Percentiles rank a stretch among this genome's conserved stretches.
Conservation (phyloP, 2,888 invertebrate genomes). For the Bruchidius siliquastri region DNA sequence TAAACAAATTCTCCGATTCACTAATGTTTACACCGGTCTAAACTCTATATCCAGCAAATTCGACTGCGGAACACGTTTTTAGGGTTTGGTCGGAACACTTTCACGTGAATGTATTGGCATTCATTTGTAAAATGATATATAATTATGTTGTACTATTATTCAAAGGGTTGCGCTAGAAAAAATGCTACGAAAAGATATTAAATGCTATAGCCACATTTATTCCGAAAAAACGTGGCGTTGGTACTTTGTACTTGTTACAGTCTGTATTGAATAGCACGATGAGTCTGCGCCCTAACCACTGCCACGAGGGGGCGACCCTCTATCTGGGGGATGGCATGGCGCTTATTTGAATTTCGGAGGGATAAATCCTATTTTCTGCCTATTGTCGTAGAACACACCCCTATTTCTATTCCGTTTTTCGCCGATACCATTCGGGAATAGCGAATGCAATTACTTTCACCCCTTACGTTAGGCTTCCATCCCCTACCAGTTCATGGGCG, state of each 20-base stretch:
- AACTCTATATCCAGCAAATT: not conserved
- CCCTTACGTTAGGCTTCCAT: not conserved
- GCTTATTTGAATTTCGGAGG: not conserved
- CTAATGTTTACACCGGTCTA: not conserved
- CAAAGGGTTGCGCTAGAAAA: not conserved
- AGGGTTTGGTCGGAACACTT: not conserved
- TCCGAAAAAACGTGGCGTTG: not conserved
- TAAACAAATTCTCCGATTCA: constrained; percentile 48
- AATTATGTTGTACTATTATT: not conserved
- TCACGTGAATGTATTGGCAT: not conserved
- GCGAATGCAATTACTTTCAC: not conserved
- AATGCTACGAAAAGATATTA: not conserved
- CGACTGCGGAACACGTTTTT: not conserved
- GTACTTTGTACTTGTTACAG: not conserved
- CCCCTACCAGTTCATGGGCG: not conserved
- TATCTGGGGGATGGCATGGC: not conserved
- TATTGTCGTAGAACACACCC: not conserved
- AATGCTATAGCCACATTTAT: not conserved
- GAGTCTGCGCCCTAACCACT: not conserved
- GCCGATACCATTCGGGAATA: not conserved
- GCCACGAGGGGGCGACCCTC: not conserved
- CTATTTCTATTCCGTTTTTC: not conserved
- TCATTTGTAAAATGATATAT: not conserved
- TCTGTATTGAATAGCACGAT: not conserved
- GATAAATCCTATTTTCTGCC: not conserved